phyloP scores from a whole-genome alignment of 2,888 invertebrate species.

The Clostera curtula region DNA sequence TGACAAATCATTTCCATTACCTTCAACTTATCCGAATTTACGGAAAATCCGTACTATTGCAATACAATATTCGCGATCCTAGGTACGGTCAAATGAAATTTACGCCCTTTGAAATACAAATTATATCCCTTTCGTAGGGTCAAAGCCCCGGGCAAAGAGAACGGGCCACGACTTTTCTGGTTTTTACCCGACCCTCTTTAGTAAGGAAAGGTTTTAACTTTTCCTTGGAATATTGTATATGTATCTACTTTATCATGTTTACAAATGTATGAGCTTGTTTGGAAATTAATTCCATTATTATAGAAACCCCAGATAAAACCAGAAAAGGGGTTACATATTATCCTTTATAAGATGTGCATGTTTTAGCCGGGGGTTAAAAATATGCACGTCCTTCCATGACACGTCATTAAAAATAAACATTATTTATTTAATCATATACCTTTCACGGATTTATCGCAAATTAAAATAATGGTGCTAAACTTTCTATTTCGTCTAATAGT shows the following conservation, averaged over 20 bases:
- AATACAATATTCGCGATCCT: conserved; percentile 8
- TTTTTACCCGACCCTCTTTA: conserved; percentile 11
- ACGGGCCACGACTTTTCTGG: conserved; percentile 20
- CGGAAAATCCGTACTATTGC: background rate
- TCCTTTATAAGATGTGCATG: no score
- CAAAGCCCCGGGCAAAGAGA: conserved; percentile 20
- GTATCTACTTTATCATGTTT: background rate
- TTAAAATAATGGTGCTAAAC: no score
- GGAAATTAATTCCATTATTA: no score
- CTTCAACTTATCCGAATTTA: background rate
- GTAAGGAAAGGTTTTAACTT: conserved; percentile 5
- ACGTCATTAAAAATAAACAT: no score
- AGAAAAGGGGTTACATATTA: no score
- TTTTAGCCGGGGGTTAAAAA: no score
- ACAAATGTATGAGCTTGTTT: no score
- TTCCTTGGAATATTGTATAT: conserved; percentile 2
- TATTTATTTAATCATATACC: no score
- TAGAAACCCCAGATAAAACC: no score
- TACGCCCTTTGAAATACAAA: conserved; percentile 21
- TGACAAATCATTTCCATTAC: background rate
- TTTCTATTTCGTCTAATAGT: no score
- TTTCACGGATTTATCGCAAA: no score
- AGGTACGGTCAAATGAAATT: conserved; percentile 13
- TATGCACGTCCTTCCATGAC: no score
- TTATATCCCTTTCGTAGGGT: conserved; percentile 20